Conservation (phyloP, 2,797 vertebrate genomes). For the Clamator glandarius region DNA sequence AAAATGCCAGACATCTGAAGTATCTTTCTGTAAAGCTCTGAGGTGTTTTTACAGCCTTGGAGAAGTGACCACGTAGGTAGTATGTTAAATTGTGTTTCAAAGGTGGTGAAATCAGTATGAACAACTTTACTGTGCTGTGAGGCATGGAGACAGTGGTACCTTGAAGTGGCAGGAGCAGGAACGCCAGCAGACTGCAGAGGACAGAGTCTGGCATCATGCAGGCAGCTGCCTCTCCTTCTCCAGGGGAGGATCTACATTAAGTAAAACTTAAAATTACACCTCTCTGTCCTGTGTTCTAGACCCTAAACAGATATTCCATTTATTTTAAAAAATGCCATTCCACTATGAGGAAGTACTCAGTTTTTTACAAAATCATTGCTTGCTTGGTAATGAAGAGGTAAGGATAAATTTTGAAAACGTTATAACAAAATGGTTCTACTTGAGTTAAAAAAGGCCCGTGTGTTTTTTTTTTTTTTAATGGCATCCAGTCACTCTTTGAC, state of each 20-base stretch:
- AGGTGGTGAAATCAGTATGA: background rate
- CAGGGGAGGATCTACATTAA: background rate
- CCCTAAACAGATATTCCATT: background rate
- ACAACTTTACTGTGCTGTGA: background rate
- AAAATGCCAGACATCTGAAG: background rate
- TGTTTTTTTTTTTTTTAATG: background rate
- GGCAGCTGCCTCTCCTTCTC: background rate
- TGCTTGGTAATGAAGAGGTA: background rate
- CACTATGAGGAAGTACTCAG: background rate
- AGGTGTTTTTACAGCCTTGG: background rate
- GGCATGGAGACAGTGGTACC: background rate
- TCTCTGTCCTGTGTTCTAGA: background rate
- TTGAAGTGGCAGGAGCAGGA: background rate
- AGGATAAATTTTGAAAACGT: background rate
- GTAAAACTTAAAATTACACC: background rate
- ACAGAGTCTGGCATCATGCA: rapidly evolving
- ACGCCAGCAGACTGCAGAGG: background rate
- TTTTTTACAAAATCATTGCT: background rate
- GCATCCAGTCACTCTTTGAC: background rate
- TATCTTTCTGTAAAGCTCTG: background rate
- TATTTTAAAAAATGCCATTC: background rate
- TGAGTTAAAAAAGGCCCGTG: background rate
- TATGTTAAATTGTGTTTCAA: background rate
- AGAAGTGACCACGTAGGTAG: background rate
- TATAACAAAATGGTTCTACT: background rate